These are phyloP conservation scores for Cephalopachus bancanus DNA, from an alignment of 2,797 vertebrate genomes.

Conservation along the genomic window DNA sequence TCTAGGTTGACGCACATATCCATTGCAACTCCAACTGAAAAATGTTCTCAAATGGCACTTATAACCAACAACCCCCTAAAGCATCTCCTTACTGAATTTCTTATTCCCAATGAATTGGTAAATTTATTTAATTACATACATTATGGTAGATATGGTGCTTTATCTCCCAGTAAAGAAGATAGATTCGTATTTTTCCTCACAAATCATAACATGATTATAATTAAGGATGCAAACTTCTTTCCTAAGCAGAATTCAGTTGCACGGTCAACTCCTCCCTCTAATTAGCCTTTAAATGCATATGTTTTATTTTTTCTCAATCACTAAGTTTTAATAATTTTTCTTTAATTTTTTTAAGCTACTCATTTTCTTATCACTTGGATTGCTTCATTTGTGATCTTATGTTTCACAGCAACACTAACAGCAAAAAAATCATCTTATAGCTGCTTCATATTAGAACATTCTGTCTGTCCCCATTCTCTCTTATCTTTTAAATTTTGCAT, in stretches of 20 bases:
- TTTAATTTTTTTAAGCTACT: not conserved
- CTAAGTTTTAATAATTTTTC: not conserved
- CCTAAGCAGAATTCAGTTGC: not conserved
- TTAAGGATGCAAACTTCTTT: not conserved
- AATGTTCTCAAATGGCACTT: not conserved
- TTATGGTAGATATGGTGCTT: not conserved
- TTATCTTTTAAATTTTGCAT: not conserved
- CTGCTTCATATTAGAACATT: not conserved
- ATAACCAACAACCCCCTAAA: not conserved
- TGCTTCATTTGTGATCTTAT: not conserved
- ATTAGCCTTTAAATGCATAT: not conserved
- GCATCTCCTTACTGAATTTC: not conserved
- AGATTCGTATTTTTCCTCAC: not conserved
- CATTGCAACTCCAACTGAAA: not conserved
- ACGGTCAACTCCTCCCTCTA: not conserved
- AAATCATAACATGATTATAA: not conserved
- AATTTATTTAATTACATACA: not conserved
- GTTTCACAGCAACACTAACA: not conserved
- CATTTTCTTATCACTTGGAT: not conserved
- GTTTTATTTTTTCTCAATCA: constrained; percentile 24
- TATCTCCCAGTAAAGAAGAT: not conserved
- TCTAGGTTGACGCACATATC: not conserved
- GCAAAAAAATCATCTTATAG: not conserved
- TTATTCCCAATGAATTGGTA: not conserved
- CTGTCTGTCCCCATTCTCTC: not conserved